Evolutionary conservation across 2,113 vertebrate genomes (phyloP), one percentile per base, ranked within the genome.

Genomic region (Chroicocephalus ridibundus): DNA sequence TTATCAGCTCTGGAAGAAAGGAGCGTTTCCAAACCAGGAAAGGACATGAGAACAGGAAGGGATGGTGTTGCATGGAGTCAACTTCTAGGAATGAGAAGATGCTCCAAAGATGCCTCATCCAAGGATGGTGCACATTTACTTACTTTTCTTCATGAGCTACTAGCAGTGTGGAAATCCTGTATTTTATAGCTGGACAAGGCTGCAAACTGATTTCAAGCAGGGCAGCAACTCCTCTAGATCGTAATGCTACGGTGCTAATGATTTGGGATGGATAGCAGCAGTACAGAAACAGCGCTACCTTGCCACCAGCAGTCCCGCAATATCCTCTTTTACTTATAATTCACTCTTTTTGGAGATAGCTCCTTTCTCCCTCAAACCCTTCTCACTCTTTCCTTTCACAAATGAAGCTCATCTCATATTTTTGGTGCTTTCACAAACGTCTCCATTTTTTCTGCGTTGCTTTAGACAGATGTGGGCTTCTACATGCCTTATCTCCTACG

Each of bases 231-330:
- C 88, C 61, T 46, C 42, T 46, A 9, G 22, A 57, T 31, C 5
- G 0, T 60, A 55, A 36, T 1, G 1, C 5, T 2, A 0, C 0
- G 2, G 1, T 24, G 34, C 13, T 29, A 42, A 47, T 4, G 16
- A n/a, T 9, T 9, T 21, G 58, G 62, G 81, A 22, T 61, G 64
- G 69, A 10, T 78, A 78, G 16, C 34, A 70, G 15, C 34, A 47
- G 74, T 1, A 21, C 0, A 68, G 26, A 36, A 40, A 57, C 20
- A 68, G 51, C 42, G 34, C 51, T 18, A 34, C 65, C n/a, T 65
- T 6, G 27, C 38, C 15, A 32, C 52, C 29, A 78, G 27, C 29
- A 71, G 22, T 7, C 21, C 70, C 34, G 4, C 14, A 81, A 51
- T 5, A 27, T 18, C 44, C 44, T 74, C 26, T 77, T 25, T 6